Percentiles rank a stretch among this genome's conserved stretches.
phyloP scores from a whole-genome alignment of 2,113 vertebrate species.

The Heterotilapia buettikoferi region DNA sequence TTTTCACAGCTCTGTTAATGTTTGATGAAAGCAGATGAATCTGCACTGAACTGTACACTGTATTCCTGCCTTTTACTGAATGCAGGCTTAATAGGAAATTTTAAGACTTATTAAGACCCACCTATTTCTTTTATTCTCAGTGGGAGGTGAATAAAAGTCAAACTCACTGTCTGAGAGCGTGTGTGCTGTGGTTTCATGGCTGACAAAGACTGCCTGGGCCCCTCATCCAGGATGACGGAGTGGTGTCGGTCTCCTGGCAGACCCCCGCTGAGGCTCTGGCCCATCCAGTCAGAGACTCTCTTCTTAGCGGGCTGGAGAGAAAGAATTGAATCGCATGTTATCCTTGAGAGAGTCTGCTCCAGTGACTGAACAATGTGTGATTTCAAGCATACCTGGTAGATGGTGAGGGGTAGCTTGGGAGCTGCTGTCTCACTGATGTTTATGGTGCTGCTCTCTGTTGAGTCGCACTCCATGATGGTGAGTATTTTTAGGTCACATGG shows the following conservation, averaged over 20 bases:
- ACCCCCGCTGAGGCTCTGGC: conserved; percentile 80
- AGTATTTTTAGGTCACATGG: conserved; percentile 85
- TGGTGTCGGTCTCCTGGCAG: conserved; percentile 89
- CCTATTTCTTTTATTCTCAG: neutral
- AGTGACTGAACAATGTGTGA: neutral
- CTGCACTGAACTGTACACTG: neutral
- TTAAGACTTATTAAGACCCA: neutral
- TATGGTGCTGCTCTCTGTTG: conserved; percentile 77
- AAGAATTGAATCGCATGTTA: neutral
- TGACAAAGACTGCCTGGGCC: conserved; percentile 53
- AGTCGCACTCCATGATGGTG: conserved; percentile 93
- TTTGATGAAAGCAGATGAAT: neutral
- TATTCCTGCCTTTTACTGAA: neutral
- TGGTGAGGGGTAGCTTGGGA: conserved; percentile 78
- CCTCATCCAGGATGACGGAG: conserved; percentile 75
- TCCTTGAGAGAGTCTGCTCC: neutral
- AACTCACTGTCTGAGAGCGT: conserved; percentile 78
- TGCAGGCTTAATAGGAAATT: neutral
- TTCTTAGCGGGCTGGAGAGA: conserved; percentile 50
- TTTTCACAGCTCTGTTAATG: conserved; percentile 15
- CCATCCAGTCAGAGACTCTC: conserved; percentile 68
- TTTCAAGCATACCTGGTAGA: conserved; percentile 81
- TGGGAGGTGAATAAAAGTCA: neutral
- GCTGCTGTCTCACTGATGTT: conserved; percentile 65
- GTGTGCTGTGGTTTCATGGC: conserved; percentile 66